These are phyloP conservation scores for Tenodera sinensis DNA, from an alignment of 2,888 invertebrate species.

Conservation along the genomic window DNA sequence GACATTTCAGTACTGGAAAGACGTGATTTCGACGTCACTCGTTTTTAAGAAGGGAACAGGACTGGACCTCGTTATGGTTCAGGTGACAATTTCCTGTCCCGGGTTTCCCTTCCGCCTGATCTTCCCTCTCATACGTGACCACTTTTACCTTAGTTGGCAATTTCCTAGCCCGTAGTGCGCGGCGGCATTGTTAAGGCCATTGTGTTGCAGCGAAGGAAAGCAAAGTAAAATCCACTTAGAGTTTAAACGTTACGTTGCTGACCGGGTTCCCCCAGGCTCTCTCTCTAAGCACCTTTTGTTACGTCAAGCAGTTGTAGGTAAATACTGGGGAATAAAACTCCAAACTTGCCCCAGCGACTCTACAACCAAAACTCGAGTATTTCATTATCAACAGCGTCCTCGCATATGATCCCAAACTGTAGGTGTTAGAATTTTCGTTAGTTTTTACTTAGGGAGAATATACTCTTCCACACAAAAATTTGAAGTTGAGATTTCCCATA, in stretches of 20 bases:
- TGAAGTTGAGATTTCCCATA: too few relatives aligned
- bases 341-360: neutral
- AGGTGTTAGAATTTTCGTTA: too few relatives aligned
- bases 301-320: neutral
- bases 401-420: too few relatives aligned
- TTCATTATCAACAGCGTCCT: too few relatives aligned
- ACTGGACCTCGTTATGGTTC: neutral
- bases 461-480: too few relatives aligned
- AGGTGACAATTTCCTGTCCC: neutral
- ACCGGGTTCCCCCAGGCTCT: neutral
- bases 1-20: neutral
- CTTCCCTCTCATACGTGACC: neutral
- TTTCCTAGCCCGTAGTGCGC: neutral
- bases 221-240: neutral
- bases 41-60: neutral
- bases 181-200: neutral
- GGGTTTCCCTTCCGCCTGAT: neutral
- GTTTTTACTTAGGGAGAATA: too few relatives aligned
- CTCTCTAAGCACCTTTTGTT: neutral
- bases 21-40: neutral
- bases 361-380: too few relatives aligned
- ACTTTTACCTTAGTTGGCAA: neutral
- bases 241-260: neutral
- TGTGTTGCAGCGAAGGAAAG: neutral
- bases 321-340: neutral